Percentiles rank a stretch among this genome's conserved stretches.
phyloP scores from a whole-genome alignment of 2,113 vertebrate species.

The Oreocharis arfaki region DNA sequence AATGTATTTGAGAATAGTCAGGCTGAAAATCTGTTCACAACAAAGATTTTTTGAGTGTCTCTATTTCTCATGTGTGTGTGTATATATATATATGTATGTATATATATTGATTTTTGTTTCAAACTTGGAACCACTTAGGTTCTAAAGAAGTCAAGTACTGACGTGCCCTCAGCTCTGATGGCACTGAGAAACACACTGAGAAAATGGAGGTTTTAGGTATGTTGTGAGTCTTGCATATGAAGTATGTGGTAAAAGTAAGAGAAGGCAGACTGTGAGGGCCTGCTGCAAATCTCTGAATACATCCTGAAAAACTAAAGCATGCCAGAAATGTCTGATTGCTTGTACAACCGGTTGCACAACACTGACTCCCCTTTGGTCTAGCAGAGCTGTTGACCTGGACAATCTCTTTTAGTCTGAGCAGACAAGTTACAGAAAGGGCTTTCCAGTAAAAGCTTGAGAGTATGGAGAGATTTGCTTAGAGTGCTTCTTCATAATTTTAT shows the following conservation, averaged over 20 bases:
- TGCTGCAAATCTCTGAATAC: slow-evolving; percentile 38
- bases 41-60: neutral
- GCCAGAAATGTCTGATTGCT: slow-evolving; percentile 54
- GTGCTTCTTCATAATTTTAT: neutral
- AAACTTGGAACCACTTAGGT: neutral
- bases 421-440: neutral
- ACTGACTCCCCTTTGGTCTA: slow-evolving; percentile 27
- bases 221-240: neutral
- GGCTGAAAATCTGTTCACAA: neutral
- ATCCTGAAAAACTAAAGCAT: slow-evolving; percentile 25
- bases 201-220: neutral
- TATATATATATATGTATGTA: neutral
- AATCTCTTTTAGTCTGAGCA: neutral
- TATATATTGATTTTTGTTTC: neutral
- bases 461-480: neutral
- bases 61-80: neutral
- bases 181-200: neutral
- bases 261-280: slow-evolving; percentile 8
- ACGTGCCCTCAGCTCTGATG: neutral
- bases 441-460: neutral
- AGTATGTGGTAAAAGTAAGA: neutral
- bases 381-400: slow-evolving; percentile 22
- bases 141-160: neutral
- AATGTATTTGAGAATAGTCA: neutral
- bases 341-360: slow-evolving; percentile 50